Evolutionary conservation across 2,113 vertebrate genomes (phyloP).

Genomic region (Cyphomyrus discorhynchus): DNA sequence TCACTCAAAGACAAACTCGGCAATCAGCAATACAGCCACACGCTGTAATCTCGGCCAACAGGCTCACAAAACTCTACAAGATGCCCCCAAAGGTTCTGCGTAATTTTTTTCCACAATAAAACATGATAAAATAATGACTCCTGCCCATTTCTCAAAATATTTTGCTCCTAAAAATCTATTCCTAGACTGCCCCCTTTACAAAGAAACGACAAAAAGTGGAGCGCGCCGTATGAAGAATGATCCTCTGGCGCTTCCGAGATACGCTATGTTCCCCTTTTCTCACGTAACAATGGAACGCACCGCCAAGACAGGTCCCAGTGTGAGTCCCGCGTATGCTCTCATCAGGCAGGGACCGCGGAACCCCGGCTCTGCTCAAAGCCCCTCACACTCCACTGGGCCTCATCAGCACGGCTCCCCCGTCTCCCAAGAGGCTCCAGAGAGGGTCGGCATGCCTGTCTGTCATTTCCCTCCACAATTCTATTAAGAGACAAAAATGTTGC

Average conservation of each 20-base stretch:
- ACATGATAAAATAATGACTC: not conserved
- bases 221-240: not conserved
- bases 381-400: not conserved
- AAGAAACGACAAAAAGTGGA: slow-evolving; percentile 5
- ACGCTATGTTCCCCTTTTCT: not conserved
- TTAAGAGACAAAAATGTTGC: not conserved
- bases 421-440: not conserved
- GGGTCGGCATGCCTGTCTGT: not conserved
- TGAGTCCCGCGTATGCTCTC: not conserved
- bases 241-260: not conserved
- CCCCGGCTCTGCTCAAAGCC: not conserved
- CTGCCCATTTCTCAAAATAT: not conserved
- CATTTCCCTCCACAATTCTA: not conserved
- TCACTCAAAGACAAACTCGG: slow-evolving; percentile 18
- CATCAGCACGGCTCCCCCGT: not conserved
- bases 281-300: not conserved
- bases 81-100: not conserved
- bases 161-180: slow-evolving; percentile 20
- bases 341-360: not conserved
- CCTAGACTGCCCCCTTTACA: slow-evolving; percentile 27
- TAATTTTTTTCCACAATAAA: not conserved
- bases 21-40: slow-evolving; percentile 16
- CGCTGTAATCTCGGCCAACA: slow-evolving; percentile 32
- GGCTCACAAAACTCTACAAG: slow-evolving; percentile 19
- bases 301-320: not conserved